Base-by-base conservation (phyloP, 2,797 vertebrate species). In the Gadopsis marmoratus region DNA sequence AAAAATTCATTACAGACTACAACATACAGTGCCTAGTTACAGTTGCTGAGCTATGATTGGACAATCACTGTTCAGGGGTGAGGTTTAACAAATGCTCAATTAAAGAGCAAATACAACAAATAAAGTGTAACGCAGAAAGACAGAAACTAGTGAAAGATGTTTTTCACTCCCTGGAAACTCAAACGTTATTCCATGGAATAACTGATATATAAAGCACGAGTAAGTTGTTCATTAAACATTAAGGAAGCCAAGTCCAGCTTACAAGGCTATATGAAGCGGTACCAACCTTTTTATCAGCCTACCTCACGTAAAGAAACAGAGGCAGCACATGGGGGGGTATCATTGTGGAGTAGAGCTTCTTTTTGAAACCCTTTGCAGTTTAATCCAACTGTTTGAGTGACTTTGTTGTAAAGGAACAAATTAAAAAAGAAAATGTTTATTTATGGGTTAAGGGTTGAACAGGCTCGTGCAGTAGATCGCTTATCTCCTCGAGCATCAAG, bases 401-500 rank as follows among this genome's bases (percentile, higher is more conserved):
- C 45, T 74, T 78, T 68, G 13, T 17, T 61, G 5, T 54, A 45
- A 35, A 5, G 8, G 35, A 60, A 62, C n/a, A n/a, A n/a, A n/a
- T n/a, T n/a, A n/a, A n/a, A n/a, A n/a, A n/a, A 65, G 70, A 53
- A 31, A 63, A 54, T 29, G 23, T 66, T 54, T 63, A 35, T 64
- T 54, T 63, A 37, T 64, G 69, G 76, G 66, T 71, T 74, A 58
- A 39, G 31, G 45, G 66, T 54, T 62, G 54, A 55, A 72, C 47
- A 54, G 64, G 67, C 55, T 55, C 6, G 14, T 71, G 64, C 39
- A 64, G 60, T 31, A n/a, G 65, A 53, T 56, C 54, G 31, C 41
- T 66, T 79, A 71, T 76, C 47, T 66, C 51, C 39, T 59, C 17
- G 4, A 76, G 37, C 70, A 33, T 83, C 75, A 4, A 21, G 45